Conservation (phyloP, 1,140 invertebrate genomes). For the Pinna nobilis region DNA sequence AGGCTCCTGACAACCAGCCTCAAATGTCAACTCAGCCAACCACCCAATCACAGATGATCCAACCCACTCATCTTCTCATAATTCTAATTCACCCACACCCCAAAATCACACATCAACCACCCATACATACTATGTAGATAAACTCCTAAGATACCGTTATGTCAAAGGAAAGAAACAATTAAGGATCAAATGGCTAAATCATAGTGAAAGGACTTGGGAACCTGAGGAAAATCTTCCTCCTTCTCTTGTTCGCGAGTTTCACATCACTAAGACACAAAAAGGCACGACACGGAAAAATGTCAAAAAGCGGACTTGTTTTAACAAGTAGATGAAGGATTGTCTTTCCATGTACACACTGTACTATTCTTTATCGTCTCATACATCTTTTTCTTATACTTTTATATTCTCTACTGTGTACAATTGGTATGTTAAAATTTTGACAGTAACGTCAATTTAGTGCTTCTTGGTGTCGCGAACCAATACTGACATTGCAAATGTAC, state of each 20-base stretch:
- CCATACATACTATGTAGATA: not conserved
- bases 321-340: not conserved
- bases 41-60: not conserved
- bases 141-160: not conserved
- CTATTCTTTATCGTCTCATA: not conserved
- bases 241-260: constrained; percentile 15
- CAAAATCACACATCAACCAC: no score
- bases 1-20: not conserved
- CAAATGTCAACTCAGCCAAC: not conserved
- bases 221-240: constrained; percentile 17
- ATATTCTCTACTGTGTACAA: no score
- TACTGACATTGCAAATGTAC: not conserved
- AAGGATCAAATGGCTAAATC: constrained; percentile 1
- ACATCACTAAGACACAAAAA: constrained; percentile 26
- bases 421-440: constrained; percentile 15
- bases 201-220: constrained; percentile 23
- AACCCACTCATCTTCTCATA: not conserved
- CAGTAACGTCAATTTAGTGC: constrained; percentile 15
- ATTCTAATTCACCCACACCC: not conserved
- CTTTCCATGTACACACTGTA: not conserved
- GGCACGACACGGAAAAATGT: constrained; percentile 13
- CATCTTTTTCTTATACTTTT: not conserved
- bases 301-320: constrained; percentile 1
- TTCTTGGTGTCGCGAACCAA: not conserved
- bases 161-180: not conserved